Percentiles rank a stretch among this genome's conserved stretches.
phyloP scores from a whole-genome alignment of 2,888 invertebrate species.

The Conistra vaccinii region DNA sequence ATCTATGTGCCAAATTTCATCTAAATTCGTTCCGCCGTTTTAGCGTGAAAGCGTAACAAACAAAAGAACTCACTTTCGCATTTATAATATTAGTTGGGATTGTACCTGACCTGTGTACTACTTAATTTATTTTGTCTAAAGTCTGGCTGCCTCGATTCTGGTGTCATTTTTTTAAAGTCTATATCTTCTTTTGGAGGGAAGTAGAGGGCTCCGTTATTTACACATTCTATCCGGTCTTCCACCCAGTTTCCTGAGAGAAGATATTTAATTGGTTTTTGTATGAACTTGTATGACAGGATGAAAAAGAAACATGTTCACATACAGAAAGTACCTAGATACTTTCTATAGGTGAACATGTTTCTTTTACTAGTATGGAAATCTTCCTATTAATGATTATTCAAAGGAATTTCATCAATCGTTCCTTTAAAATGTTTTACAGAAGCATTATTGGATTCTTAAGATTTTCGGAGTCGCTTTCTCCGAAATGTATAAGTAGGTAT shows the following conservation, averaged over 20 bases:
- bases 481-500: no score
- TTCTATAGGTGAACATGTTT: no score
- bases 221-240: conserved; percentile 85
- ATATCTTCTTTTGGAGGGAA: conserved; percentile 82
- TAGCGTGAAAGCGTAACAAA: no score
- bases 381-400: background rate
- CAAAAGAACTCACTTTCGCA: no score
- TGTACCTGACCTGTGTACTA: conserved; percentile 76
- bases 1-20: no score
- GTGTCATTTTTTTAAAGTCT: conserved; percentile 78
- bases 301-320: background rate
- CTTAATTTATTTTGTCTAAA: conserved; percentile 83
- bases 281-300: background rate
- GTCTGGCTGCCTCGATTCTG: conserved; percentile 80
- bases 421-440: background rate
- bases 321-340: background rate
- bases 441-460: background rate
- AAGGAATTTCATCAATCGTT: no score
- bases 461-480: background rate
- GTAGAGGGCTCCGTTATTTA: conserved; percentile 79
- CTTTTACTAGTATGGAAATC: no score
- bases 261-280: background rate
- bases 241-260: conserved; percentile 84
- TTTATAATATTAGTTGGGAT: no score
- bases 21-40: no score